Evolutionary conservation across 2,797 vertebrate genomes (phyloP).

Genomic region (Cossypha polioptera): DNA sequence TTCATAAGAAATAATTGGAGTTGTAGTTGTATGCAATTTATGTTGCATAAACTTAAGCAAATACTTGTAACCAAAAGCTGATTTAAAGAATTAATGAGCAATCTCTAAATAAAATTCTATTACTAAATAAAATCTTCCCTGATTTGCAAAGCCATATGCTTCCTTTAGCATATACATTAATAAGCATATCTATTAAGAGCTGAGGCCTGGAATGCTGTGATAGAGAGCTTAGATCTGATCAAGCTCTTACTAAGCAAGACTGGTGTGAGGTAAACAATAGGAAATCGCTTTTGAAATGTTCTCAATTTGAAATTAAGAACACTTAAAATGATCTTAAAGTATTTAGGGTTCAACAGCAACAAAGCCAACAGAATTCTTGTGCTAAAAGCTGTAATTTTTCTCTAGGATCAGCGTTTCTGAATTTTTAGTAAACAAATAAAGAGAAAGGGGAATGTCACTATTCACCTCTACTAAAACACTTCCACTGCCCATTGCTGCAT

Average conservation of each 20-base stretch:
- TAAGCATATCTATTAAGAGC: not conserved
- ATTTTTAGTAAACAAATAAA: not conserved
- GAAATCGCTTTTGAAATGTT: not conserved
- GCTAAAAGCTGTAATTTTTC: not conserved
- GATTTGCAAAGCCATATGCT: not conserved
- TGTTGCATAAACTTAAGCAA: slow-evolving; percentile 49
- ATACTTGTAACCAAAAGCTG: slow-evolving; percentile 29
- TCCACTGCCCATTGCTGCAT: not conserved
- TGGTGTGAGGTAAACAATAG: not conserved
- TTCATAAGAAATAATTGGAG: slow-evolving; percentile 48
- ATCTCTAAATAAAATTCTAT: slow-evolving; percentile 33
- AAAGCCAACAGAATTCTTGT: not conserved
- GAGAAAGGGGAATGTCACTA: not conserved
- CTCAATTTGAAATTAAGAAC: not conserved
- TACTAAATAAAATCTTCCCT: not conserved
- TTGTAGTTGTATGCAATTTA: slow-evolving; percentile 2
- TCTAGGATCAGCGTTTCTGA: not conserved
- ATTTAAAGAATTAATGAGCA: slow-evolving; percentile 55
- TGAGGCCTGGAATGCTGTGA: not conserved
- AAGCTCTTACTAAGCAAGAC: not conserved
- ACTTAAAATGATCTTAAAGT: not conserved
- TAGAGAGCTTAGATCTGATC: not conserved
- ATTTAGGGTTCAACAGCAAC: not conserved
- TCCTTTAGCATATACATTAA: not conserved
- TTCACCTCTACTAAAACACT: not conserved